Evolutionary conservation across 1,140 invertebrate genomes (phyloP).

Genomic region (Muscidifurax raptorellus): DNA sequence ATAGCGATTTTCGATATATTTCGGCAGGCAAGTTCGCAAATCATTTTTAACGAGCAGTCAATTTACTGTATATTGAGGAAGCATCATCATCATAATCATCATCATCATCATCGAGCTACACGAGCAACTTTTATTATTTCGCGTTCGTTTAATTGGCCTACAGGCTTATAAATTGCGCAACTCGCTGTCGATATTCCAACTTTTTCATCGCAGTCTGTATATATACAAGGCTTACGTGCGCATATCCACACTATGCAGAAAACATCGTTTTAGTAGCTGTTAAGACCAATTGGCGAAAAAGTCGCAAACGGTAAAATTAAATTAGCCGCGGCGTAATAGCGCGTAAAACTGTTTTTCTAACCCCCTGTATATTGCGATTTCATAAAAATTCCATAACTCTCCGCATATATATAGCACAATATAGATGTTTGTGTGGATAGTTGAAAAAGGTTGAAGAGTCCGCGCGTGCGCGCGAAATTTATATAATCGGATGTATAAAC

Average conservation of each 20-base stretch:
- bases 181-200: not conserved
- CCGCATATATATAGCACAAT: too few relatives aligned
- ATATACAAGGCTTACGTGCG: too few relatives aligned
- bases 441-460: not conserved
- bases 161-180: not conserved
- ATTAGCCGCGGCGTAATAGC: too few relatives aligned
- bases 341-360: not conserved
- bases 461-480: constrained; percentile 13
- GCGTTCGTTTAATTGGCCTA: not conserved
- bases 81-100: not conserved
- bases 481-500: constrained; percentile 35
- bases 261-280: not conserved
- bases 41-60: not conserved
- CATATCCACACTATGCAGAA: too few relatives aligned
- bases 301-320: too few relatives aligned
- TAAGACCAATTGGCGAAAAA: not conserved
- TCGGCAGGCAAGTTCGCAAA: not conserved
- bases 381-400: not conserved
- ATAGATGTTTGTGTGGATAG: too few relatives aligned
- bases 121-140: not conserved
- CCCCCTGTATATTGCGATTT: not conserved
- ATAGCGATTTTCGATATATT: too few relatives aligned
- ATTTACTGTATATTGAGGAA: not conserved
- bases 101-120: too few relatives aligned
- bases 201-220: too few relatives aligned